Conservation (phyloP, 1,140 invertebrate genomes). For the Leptinotarsa texana region DNA sequence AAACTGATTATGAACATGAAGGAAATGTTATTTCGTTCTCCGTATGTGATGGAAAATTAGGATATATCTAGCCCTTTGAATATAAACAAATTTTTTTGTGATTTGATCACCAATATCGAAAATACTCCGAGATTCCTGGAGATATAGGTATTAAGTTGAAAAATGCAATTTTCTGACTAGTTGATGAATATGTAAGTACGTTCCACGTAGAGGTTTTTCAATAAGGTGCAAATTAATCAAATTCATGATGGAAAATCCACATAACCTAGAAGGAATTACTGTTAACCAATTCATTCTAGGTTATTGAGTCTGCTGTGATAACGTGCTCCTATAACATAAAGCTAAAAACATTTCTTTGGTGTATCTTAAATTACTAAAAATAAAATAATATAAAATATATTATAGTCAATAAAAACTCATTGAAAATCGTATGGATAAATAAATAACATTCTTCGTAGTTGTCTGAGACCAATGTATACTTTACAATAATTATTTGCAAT, state of each 20-base stretch:
- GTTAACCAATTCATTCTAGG: constrained; percentile 28
- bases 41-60: too few species aligned
- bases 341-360: constrained; percentile 53
- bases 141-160: constrained; percentile 12
- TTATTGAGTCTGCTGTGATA: constrained; percentile 49
- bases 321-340: constrained; percentile 48
- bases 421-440: constrained; percentile 43
- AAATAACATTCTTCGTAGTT: constrained; percentile 48
- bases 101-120: background rate
- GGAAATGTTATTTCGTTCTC: too few species aligned
- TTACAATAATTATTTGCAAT: constrained; percentile 38
- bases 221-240: constrained; percentile 30
- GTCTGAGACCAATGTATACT: constrained; percentile 47
- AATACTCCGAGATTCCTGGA: background rate
- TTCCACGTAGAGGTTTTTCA: constrained; percentile 17
- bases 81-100: background rate
- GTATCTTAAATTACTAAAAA: constrained; percentile 51
- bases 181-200: constrained; percentile 43
- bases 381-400: constrained; percentile 50
- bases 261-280: constrained; percentile 23
- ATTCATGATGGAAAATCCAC: constrained; percentile 32
- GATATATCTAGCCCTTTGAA: background rate
- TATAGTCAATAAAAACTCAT: constrained; percentile 47
- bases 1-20: too few species aligned
- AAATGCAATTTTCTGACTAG: constrained; percentile 47